Evolutionary conservation across 1,140 invertebrate species (phyloP).

Genomic region (Formica exsecta): DNA sequence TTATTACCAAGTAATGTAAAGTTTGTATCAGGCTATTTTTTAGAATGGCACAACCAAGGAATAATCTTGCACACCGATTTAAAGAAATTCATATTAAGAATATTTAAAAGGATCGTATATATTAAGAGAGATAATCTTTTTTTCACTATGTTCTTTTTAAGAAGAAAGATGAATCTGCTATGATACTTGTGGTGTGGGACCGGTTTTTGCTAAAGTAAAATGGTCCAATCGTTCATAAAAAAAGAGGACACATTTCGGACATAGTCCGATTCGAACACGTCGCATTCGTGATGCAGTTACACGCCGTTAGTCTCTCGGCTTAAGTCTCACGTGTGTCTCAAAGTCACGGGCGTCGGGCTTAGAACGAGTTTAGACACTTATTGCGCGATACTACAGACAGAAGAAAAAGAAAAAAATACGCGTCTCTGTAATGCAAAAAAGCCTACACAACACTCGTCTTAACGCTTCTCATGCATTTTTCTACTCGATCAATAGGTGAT

Average conservation of each 20-base stretch:
- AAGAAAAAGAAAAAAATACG: not conserved
- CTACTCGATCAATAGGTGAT: conserved; percentile 9
- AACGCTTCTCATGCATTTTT: conserved; percentile 53
- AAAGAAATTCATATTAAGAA: too few species aligned
- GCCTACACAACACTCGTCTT: not conserved
- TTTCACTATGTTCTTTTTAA: not conserved
- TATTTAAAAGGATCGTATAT: not conserved
- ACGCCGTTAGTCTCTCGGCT: conserved; percentile 9
- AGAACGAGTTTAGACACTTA: conserved; percentile 60
- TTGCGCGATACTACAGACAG: conserved; percentile 21
- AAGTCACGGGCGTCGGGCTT: conserved; percentile 53
- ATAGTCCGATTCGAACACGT: not conserved
- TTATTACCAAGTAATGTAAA: too few species aligned
- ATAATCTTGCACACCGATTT: conserved; percentile 7
- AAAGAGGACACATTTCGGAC: conserved; percentile 5
- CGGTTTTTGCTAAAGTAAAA: conserved; percentile 12
- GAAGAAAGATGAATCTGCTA: not conserved
- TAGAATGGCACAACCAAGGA: not conserved
- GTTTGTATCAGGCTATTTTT: not conserved
- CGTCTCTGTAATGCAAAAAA: not conserved
- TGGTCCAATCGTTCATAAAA: conserved; percentile 9
- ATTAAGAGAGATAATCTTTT: not conserved
- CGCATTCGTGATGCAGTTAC: conserved; percentile 48
- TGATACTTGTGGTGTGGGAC: not conserved
- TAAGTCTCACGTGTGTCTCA: conserved; percentile 37